Conservation (phyloP, 2,113 vertebrate species). For the Coptodon bakossiorum region DNA sequence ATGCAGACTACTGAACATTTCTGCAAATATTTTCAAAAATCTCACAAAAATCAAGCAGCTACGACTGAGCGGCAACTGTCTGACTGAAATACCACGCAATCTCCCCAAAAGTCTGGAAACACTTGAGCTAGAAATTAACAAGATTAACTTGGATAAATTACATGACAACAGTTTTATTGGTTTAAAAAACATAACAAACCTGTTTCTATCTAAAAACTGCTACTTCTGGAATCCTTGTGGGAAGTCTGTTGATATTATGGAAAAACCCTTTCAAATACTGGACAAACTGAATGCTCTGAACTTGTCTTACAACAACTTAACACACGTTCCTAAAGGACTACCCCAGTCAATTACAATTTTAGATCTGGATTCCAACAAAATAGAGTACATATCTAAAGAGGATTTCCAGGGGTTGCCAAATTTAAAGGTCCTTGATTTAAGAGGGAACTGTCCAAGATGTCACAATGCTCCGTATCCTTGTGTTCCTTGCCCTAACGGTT, state of each 20-base stretch:
- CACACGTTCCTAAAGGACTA: slow-evolving; percentile 45
- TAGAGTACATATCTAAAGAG: slow-evolving; percentile 48
- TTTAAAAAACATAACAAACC: slow-evolving; percentile 31
- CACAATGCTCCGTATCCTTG: slow-evolving; percentile 57
- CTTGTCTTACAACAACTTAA: slow-evolving; percentile 65
- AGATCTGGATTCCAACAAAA: slow-evolving; percentile 44
- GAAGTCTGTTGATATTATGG: background rate
- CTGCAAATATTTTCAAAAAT: slow-evolving; percentile 39
- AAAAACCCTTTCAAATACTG: slow-evolving; percentile 42
- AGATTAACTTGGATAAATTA: slow-evolving; percentile 10
- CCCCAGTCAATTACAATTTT: slow-evolving; percentile 9
- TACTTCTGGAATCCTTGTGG: slow-evolving; percentile 46
- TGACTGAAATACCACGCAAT: slow-evolving; percentile 20
- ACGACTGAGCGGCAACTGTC: slow-evolving; percentile 9
- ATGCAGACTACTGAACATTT: background rate
- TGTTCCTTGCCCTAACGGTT: slow-evolving; percentile 46
- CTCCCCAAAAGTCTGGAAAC: slow-evolving; percentile 34
- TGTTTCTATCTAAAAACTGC: slow-evolving; percentile 54
- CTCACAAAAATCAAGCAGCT: slow-evolving; percentile 57
- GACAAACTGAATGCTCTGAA: slow-evolving; percentile 8
- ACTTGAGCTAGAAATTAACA: slow-evolving; percentile 42
- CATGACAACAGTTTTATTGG: background rate
- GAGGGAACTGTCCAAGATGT: slow-evolving; percentile 79
- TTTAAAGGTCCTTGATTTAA: slow-evolving; percentile 46
- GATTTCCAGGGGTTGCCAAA: slow-evolving; percentile 50